Conservation (phyloP, 2,113 vertebrate genomes). For the Geococcyx californianus region DNA sequence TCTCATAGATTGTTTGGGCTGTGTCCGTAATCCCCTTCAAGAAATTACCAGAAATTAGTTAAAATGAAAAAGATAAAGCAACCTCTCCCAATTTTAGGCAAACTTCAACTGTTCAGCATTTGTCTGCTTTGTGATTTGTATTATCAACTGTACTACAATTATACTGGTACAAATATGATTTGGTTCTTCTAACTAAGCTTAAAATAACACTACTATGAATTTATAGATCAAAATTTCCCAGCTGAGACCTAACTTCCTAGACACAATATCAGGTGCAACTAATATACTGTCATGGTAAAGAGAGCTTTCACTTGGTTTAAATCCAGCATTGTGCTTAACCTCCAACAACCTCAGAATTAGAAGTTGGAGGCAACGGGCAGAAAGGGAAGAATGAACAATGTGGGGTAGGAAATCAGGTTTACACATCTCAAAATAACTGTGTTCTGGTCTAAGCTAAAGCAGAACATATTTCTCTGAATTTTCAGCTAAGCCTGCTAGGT, state of each 20-base stretch:
- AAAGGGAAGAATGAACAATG: neutral
- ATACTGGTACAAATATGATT: neutral
- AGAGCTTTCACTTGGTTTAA: neutral
- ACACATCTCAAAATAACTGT: neutral
- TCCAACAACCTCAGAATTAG: neutral
- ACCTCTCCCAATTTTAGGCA: neutral
- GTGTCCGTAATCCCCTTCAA: slow-evolving; percentile 93
- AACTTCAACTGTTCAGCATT: neutral
- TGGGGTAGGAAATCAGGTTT: neutral
- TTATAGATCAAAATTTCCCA: neutral
- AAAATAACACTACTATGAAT: neutral
- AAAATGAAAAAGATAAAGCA: neutral
- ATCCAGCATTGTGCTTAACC: neutral
- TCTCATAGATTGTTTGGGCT: slow-evolving; percentile 94
- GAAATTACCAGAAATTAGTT: neutral
- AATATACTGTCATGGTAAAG: neutral
- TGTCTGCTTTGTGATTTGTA: neutral
- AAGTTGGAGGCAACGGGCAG: neutral
- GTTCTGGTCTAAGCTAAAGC: too few species aligned
- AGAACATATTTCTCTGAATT: too few species aligned
- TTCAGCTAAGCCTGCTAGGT: too few species aligned
- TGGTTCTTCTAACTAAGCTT: neutral
- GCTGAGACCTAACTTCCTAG: neutral
- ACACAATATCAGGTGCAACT: neutral
- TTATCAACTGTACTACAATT: neutral